A percentile compares a stretch with the other conserved stretches of the same genome.
These are phyloP conservation scores for Eudasyphora cyanicolor DNA, from an alignment of 2,888 invertebrate species.

Conservation along the genomic window DNA sequence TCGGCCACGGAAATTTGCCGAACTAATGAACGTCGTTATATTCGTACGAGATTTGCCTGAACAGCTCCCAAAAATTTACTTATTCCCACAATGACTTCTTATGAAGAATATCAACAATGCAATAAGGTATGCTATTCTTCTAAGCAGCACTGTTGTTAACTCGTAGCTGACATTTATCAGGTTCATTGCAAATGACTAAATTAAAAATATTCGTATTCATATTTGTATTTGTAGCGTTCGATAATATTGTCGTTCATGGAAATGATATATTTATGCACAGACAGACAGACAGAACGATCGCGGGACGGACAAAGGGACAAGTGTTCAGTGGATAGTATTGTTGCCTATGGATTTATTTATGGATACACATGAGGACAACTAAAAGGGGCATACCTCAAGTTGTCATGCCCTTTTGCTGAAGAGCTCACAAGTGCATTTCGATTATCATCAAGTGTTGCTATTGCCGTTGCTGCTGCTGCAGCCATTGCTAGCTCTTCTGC, in stretches of 20 bases:
- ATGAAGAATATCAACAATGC: no score
- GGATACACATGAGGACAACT: slow-evolving; percentile 11
- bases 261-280: slow-evolving; percentile 13
- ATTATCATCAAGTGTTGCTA: slow-evolving; percentile 48
- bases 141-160: background rate
- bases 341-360: slow-evolving; percentile 1
- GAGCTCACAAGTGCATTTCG: slow-evolving; percentile 52
- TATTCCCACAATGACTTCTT: no score
- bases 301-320: background rate
- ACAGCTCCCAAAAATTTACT: no score
- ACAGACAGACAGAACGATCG: background rate
- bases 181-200: slow-evolving; percentile 59
- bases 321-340: background rate
- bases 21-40: no score
- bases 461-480: slow-evolving; percentile 17
- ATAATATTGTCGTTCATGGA: slow-evolving; percentile 36
- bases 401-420: slow-evolving; percentile 13
- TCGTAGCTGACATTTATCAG: slow-evolving; percentile 43
- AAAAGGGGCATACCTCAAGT: slow-evolving; percentile 30
- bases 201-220: slow-evolving; percentile 47
- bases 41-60: no score
- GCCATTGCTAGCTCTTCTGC: background rate
- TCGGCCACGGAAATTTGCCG: no score
- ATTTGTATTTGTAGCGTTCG: slow-evolving; percentile 32
- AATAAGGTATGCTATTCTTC: background rate